A percentile compares a stretch with the other conserved stretches of the same genome.
These are phyloP conservation scores for Limenitis camilla DNA, from an alignment of 2,888 invertebrate species.

Conservation along the genomic window DNA sequence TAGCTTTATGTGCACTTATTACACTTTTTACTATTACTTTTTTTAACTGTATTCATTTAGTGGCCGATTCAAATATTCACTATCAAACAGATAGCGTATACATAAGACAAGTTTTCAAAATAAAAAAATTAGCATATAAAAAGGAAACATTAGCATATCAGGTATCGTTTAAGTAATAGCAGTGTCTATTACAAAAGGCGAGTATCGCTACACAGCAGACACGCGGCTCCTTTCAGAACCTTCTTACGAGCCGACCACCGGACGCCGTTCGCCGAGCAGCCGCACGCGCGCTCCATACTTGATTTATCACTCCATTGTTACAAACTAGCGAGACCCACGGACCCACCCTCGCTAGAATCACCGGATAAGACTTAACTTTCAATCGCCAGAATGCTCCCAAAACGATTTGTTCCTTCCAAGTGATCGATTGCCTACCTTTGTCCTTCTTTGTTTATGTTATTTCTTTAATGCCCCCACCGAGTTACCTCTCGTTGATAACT, in stretches of 20 bases:
- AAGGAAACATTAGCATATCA: constrained; percentile 18
- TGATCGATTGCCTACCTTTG: constrained; percentile 57
- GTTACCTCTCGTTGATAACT: neutral
- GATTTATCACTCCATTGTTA: constrained; percentile 73
- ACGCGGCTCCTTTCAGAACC: constrained; percentile 43
- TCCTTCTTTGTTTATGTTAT: neutral
- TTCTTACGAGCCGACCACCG: constrained; percentile 23
- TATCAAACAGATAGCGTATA: no score
- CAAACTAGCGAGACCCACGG: constrained; percentile 38
- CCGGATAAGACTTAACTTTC: constrained; percentile 67
- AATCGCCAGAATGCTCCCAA: constrained; percentile 63
- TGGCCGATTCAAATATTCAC: no score
- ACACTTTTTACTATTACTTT: no score
- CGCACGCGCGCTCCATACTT: constrained; percentile 71
- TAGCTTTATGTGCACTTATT: no score
- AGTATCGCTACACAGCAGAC: constrained; percentile 9
- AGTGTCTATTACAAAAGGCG: constrained; percentile 22
- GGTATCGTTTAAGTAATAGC: constrained; percentile 16
- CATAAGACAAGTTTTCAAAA: neutral
- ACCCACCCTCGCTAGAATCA: constrained; percentile 41
- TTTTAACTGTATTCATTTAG: no score
- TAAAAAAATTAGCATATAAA: neutral
- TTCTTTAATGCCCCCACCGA: neutral
- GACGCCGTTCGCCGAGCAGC: constrained; percentile 32
- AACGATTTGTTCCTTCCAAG: constrained; percentile 63